A percentile compares a stretch with the other conserved stretches of the same genome.
phyloP scores from a whole-genome alignment of 1,140 invertebrate genomes.

The Magallana ariakensis region DNA sequence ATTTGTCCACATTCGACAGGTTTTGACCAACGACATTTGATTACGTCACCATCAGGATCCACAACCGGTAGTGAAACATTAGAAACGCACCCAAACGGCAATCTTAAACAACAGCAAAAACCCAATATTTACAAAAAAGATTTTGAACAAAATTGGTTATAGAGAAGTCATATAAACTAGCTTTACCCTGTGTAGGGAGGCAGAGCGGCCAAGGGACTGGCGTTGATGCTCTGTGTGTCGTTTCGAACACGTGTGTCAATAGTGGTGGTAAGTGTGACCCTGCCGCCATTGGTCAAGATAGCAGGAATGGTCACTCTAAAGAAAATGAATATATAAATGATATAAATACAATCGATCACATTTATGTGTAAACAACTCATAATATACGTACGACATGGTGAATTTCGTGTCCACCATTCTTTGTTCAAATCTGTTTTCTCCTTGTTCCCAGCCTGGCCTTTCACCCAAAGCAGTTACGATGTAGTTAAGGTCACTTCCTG shows the following conservation, averaged over 20 bases:
- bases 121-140: background rate
- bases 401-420: background rate
- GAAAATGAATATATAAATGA: background rate
- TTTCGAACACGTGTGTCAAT: slow-evolving; percentile 41
- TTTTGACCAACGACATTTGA: slow-evolving; percentile 34
- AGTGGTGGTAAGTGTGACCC: background rate
- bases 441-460: slow-evolving; percentile 45
- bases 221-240: slow-evolving; percentile 41
- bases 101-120: slow-evolving; percentile 1
- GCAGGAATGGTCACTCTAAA: background rate
- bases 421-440: slow-evolving; percentile 27
- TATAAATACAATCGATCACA: background rate
- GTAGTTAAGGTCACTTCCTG: slow-evolving; percentile 39
- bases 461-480: slow-evolving; percentile 33
- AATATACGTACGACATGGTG: slow-evolving; percentile 5
- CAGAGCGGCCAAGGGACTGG: slow-evolving; percentile 42
- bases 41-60: slow-evolving; percentile 33
- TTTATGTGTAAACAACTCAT: background rate
- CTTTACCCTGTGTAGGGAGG: slow-evolving; percentile 44
- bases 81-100: slow-evolving; percentile 29
- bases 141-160: background rate
- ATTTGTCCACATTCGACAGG: slow-evolving; percentile 27
- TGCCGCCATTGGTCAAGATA: background rate
- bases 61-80: slow-evolving; percentile 31
- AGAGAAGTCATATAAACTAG: background rate